Evolutionary conservation across 23 tunicate genomes (phyloP).

Genomic region (Phallusia fumigata): DNA sequence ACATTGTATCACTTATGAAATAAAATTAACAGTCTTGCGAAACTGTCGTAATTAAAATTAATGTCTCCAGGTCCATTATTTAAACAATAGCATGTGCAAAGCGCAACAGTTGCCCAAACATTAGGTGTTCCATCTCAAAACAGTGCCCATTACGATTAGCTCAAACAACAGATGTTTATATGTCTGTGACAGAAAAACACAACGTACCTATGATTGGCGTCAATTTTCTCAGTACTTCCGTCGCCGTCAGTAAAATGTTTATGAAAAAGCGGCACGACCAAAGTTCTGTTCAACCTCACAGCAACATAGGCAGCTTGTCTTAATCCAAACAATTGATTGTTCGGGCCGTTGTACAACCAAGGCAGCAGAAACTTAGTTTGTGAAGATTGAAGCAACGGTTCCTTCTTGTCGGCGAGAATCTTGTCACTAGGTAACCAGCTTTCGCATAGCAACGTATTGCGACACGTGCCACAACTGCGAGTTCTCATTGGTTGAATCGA

Average conservation of each 20-base stretch:
- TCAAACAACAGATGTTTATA: too few relatives aligned
- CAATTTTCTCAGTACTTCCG: slow-evolving; percentile 7
- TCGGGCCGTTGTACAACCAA: slow-evolving; percentile 46
- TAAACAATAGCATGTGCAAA: too few relatives aligned
- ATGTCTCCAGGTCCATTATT: too few relatives aligned
- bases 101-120: too few relatives aligned
- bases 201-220: slow-evolving; percentile 26
- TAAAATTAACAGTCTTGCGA: too few relatives aligned
- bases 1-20: too few relatives aligned
- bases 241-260: slow-evolving; percentile 34
- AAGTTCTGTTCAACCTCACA: slow-evolving; percentile 16
- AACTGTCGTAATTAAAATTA: too few relatives aligned
- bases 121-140: too few relatives aligned
- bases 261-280: slow-evolving; percentile 25
- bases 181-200: too few relatives aligned
- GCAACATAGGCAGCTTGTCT: slow-evolving; percentile 46
- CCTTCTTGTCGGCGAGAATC: background rate
- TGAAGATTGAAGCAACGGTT: background rate
- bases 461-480: background rate
- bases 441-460: background rate
- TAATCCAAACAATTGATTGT: slow-evolving; percentile 30
- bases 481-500: background rate
- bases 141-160: too few relatives aligned
- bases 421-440: background rate
- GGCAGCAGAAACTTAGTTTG: slow-evolving; percentile 20